These are phyloP conservation scores for Drosophila auraria DNA, from an alignment of 1,140 invertebrate species.

Conservation along the genomic window DNA sequence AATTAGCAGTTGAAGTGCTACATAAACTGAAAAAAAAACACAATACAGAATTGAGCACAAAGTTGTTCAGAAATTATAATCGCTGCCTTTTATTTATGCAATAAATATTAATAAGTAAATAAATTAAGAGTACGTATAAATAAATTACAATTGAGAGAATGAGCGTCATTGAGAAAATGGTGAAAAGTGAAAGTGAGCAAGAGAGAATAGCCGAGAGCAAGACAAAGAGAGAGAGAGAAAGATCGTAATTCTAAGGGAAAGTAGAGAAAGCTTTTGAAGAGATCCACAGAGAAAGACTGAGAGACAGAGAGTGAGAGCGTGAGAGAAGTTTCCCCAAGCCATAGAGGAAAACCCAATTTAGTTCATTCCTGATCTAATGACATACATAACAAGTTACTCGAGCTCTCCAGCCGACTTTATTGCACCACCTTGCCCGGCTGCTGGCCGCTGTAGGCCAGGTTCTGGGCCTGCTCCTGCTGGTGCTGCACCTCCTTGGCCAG, in stretches of 20 bases:
- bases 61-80: slow-evolving; percentile 53
- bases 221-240: slow-evolving; percentile 4
- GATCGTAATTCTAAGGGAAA: slow-evolving; percentile 32
- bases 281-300: slow-evolving; percentile 16
- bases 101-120: slow-evolving; percentile 68
- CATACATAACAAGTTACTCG: slow-evolving; percentile 49
- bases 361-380: slow-evolving; percentile 52
- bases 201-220: slow-evolving; percentile 4
- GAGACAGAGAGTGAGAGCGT: slow-evolving; percentile 12
- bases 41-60: slow-evolving; percentile 60
- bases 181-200: slow-evolving; percentile 31
- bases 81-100: slow-evolving; percentile 52
- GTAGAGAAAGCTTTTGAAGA: slow-evolving; percentile 31
- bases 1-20: slow-evolving; percentile 76
- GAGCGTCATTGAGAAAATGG: slow-evolving; percentile 33
- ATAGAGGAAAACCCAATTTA: slow-evolving; percentile 54
- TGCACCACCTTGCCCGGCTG: slow-evolving; percentile 63
- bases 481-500: slow-evolving; percentile 80
- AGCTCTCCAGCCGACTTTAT: slow-evolving; percentile 47
- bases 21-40: slow-evolving; percentile 69
- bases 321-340: slow-evolving; percentile 43
- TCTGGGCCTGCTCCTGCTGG: slow-evolving; percentile 85
- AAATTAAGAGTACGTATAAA: slow-evolving; percentile 39
- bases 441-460: slow-evolving; percentile 89
- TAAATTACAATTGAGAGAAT: slow-evolving; percentile 49